A percentile compares a stretch with the other conserved stretches of the same genome.
Conservation (phyloP, 2,797 vertebrate genomes). For the Myotis pilosus region DNA sequence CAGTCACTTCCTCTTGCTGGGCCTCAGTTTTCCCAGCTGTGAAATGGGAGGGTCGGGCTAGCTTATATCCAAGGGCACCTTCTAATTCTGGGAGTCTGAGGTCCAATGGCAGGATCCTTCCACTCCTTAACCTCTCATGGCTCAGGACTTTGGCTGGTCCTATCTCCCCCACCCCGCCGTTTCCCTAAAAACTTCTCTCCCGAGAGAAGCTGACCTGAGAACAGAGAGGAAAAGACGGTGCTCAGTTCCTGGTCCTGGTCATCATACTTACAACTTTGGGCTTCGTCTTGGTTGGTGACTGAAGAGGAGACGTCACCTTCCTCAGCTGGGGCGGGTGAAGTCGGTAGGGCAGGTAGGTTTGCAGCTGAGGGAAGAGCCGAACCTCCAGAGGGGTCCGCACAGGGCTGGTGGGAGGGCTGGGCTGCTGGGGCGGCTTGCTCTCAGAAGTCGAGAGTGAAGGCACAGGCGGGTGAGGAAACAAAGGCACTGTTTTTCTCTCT, state of each 20-base stretch:
- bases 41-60: background rate
- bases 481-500: constrained; percentile 99
- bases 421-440: constrained; percentile 84
- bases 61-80: background rate
- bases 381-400: constrained; percentile 85
- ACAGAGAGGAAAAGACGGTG: background rate
- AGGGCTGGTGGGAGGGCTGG: constrained; percentile 90
- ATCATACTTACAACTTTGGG: constrained; percentile 89
- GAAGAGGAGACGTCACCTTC: constrained; percentile 82
- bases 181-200: background rate
- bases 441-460: constrained; percentile 90
- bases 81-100: background rate
- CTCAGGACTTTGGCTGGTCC: background rate
- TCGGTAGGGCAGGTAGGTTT: constrained; percentile 82
- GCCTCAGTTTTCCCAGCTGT: background rate
- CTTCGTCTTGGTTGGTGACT: constrained; percentile 84
- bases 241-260: background rate
- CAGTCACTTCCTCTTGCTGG: background rate
- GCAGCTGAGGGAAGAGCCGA: constrained; percentile 89
- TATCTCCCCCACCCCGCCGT: background rate
- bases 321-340: constrained; percentile 86
- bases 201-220: background rate
- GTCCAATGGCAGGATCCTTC: background rate
- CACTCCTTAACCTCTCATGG: background rate
- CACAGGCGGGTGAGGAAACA: constrained; percentile 91